These are phyloP conservation scores for Bubo scandiacus DNA, from an alignment of 2,113 vertebrate species.

Conservation along the genomic window DNA sequence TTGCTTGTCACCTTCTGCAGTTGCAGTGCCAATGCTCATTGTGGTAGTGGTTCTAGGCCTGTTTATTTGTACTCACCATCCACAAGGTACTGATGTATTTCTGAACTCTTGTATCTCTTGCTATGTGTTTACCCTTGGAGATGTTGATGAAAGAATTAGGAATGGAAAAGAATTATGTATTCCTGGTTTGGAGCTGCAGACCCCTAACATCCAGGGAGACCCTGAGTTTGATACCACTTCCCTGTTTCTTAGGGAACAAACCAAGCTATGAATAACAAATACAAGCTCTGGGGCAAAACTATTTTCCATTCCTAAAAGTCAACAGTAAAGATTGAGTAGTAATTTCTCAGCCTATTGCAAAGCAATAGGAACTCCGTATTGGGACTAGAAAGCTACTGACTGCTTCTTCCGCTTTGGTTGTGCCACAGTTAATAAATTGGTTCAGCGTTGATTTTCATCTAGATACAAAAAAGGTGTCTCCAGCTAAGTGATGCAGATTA, in stretches of 20 bases:
- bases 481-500: neutral
- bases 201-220: neutral
- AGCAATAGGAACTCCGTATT: neutral
- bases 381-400: neutral
- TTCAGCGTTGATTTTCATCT: neutral
- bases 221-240: neutral
- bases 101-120: neutral
- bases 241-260: neutral
- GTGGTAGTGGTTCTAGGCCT: neutral
- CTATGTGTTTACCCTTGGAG: neutral
- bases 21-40: neutral
- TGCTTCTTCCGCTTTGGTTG: neutral
- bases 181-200: neutral
- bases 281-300: neutral
- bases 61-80: neutral
- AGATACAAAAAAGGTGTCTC: neutral
- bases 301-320: conserved; percentile 11
- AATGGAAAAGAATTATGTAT: neutral
- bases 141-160: neutral
- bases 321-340: neutral
- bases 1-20: neutral
- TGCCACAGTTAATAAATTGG: neutral
- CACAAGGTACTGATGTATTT: neutral
- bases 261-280: conserved; percentile 16
- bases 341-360: neutral